phyloP scores from a whole-genome alignment of 2,888 invertebrate genomes.

The Digitonthophagus gazella region DNA sequence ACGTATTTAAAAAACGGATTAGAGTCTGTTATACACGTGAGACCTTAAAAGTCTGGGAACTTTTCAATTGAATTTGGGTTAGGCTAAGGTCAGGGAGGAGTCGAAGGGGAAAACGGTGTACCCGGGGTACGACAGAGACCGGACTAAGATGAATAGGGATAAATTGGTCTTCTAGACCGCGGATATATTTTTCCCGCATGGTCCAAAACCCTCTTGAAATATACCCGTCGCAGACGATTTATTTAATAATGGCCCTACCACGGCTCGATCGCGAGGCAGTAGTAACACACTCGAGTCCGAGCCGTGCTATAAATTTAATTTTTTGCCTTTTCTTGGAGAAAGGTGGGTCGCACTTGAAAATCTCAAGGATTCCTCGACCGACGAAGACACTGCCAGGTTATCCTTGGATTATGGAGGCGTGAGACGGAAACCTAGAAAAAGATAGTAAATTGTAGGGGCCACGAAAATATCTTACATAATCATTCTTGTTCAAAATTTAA shows the following conservation, averaged over 20 bases:
- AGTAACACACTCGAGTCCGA: neutral
- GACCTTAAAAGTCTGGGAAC: neutral
- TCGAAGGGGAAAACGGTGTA: neutral
- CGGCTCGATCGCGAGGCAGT: neutral
- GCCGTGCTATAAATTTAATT: neutral
- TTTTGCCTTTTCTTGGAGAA: neutral
- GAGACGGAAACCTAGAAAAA: neutral
- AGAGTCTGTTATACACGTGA: neutral
- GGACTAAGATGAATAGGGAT: conserved; percentile 24
- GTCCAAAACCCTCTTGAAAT: neutral
- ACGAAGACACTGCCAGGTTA: neutral
- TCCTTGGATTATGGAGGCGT: neutral
- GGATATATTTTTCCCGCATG: conserved; percentile 22
- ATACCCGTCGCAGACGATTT: neutral
- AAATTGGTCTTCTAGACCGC: conserved; percentile 23
- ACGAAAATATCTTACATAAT: too few relatives aligned
- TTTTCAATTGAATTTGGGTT: neutral
- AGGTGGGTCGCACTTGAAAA: neutral
- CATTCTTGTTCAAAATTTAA: neutral
- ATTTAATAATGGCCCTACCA: neutral
- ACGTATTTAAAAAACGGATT: neutral
- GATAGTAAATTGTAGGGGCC: too few relatives aligned
- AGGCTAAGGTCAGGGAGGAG: neutral
- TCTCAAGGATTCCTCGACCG: neutral
- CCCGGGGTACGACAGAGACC: neutral